phyloP scores from a whole-genome alignment of 2,113 vertebrate species.

The Vireo altiloquus region DNA sequence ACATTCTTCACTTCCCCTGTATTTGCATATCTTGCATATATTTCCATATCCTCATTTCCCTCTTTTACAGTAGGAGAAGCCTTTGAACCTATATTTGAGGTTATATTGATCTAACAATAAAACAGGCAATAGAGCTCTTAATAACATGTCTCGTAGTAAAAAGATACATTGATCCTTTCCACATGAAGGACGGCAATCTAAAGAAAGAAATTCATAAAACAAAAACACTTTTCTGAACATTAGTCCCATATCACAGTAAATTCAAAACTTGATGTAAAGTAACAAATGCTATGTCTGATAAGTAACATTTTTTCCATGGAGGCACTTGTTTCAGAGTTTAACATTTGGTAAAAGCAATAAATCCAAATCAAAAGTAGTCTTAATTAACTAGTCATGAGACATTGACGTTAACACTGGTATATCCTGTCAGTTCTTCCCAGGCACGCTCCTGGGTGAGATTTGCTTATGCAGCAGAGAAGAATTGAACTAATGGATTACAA shows the following conservation, averaged over 20 bases:
- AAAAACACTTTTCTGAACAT: not conserved
- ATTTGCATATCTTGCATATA: not conserved
- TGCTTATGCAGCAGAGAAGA: not conserved
- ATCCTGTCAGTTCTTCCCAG: not conserved
- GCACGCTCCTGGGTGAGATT: not conserved
- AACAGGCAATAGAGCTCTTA: not conserved
- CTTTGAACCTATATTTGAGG: not conserved
- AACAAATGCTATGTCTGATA: not conserved
- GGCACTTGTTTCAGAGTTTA: not conserved
- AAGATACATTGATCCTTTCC: not conserved
- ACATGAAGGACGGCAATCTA: not conserved
- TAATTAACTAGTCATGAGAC: not conserved
- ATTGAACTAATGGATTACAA: not conserved
- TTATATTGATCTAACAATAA: not conserved
- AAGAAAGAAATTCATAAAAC: not conserved
- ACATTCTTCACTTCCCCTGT: not conserved
- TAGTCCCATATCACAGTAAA: not conserved
- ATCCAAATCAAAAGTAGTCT: not conserved
- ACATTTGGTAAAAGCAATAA: not conserved
- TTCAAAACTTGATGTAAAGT: not conserved
- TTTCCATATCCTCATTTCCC: not conserved
- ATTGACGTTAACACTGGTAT: not conserved
- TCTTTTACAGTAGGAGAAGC: not conserved
- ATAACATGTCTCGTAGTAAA: fast-evolving
- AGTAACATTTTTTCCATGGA: not conserved